These are phyloP conservation scores for Coptodon rendalli DNA, from an alignment of 2,113 vertebrate species.

Conservation along the genomic window DNA sequence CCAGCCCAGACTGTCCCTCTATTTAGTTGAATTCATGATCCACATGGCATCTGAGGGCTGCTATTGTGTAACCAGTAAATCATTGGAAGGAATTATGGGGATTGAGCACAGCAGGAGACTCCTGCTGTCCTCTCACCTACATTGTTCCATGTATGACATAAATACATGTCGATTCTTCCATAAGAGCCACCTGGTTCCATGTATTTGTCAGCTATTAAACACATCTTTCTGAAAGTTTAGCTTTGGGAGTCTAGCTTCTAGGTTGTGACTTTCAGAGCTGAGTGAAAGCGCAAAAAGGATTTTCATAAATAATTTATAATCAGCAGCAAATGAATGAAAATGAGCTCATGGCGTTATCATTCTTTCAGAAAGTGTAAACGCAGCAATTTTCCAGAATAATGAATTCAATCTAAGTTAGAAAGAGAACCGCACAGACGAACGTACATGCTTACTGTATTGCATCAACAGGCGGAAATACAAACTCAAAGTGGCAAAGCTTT, in stretches of 20 bases:
- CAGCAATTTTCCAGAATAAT: background rate
- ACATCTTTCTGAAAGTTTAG: background rate
- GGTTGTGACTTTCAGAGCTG: background rate
- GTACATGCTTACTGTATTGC: background rate
- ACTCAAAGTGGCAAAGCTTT: background rate
- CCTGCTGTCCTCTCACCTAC: background rate
- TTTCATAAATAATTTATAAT: background rate
- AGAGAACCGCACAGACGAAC: background rate
- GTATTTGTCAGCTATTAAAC: background rate
- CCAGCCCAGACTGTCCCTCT: constrained; percentile 32
- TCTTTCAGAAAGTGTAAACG: background rate
- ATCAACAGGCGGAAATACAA: background rate
- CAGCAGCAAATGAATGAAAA: background rate
- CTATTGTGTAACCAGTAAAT: constrained; percentile 15
- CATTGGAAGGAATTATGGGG: background rate
- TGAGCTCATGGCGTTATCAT: background rate
- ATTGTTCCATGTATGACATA: background rate
- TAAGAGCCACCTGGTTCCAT: background rate
- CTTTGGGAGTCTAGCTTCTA: background rate
- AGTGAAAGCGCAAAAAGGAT: background rate
- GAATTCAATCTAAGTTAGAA: background rate
- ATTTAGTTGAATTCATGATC: constrained; percentile 10
- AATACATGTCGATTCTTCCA: background rate
- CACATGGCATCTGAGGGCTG: background rate
- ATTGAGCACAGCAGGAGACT: background rate